Evolutionary conservation across 2,888 invertebrate genomes (phyloP).

Genomic region (Dione vanillae): DNA sequence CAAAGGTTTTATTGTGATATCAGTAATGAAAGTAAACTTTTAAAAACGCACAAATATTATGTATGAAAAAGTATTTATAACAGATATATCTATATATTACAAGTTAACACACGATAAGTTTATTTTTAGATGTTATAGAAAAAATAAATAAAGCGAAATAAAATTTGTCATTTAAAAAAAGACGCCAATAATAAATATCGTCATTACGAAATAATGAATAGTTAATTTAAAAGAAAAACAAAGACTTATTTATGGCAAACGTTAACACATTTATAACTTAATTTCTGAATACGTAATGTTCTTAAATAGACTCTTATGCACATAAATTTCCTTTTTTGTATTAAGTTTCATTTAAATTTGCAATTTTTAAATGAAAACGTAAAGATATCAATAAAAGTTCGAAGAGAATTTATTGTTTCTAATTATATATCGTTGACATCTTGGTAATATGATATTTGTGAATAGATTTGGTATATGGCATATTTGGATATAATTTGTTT

Average conservation of each 20-base stretch:
- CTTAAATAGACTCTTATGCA: slow-evolving; percentile 3
- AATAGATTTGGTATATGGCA: background rate
- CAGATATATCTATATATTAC: no score
- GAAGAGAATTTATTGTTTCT: slow-evolving; percentile 13
- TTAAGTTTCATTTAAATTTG: slow-evolving; percentile 6
- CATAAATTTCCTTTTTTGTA: slow-evolving; percentile 22
- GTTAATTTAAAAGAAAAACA: background rate
- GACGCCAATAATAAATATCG: background rate
- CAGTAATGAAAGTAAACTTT: background rate
- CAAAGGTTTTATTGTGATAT: background rate
- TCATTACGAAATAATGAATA: slow-evolving; percentile 17
- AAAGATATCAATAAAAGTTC: slow-evolving; percentile 17
- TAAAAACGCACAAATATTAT: background rate
- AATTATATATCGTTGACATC: slow-evolving; percentile 16
- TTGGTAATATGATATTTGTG: slow-evolving; percentile 15
- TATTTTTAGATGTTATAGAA: no score
- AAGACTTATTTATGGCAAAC: slow-evolving; percentile 12
- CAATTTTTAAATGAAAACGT: slow-evolving; percentile 14
- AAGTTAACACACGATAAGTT: no score
- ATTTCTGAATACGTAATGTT: slow-evolving; percentile 10
- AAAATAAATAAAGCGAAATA: background rate
- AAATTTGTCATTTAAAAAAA: background rate
- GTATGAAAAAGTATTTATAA: background rate
- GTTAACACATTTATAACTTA: slow-evolving; percentile 24
- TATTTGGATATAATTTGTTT: slow-evolving; percentile 8